A percentile compares a stretch with the other conserved stretches of the same genome.
These are phyloP conservation scores for Crotophaga sulcirostris DNA, from an alignment of 2,113 vertebrate species.

Conservation along the genomic window DNA sequence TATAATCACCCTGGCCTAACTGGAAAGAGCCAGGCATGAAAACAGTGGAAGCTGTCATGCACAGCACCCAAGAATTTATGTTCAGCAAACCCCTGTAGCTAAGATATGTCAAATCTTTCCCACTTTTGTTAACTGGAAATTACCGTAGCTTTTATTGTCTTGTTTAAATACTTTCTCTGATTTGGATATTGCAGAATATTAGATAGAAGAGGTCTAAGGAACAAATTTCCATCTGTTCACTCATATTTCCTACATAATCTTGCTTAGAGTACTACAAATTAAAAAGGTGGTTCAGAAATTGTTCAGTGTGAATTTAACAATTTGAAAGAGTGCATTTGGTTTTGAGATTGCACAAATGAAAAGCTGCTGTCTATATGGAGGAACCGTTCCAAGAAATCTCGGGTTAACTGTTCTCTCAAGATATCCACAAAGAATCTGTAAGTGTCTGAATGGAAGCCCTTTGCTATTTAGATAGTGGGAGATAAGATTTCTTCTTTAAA, in stretches of 20 bases:
- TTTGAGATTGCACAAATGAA: background rate
- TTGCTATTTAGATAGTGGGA: constrained; percentile 36
- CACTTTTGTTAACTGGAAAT: background rate
- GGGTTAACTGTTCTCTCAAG: constrained; percentile 11
- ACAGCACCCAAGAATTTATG: background rate
- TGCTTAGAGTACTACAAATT: background rate
- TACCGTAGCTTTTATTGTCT: background rate
- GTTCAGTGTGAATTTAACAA: background rate
- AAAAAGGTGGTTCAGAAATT: background rate
- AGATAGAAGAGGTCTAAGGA: background rate
- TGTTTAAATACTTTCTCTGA: background rate
- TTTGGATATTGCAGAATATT: background rate
- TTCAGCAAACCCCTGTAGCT: background rate
- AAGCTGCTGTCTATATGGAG: background rate
- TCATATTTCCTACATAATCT: background rate
- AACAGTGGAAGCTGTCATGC: background rate
- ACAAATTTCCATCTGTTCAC: background rate
- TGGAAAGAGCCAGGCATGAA: background rate
- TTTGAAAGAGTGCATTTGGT: background rate
- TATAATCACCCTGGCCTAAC: background rate
- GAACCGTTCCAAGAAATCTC: background rate
- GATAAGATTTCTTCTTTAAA: constrained; percentile 61
- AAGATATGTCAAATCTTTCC: background rate
- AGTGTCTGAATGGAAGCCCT: constrained; percentile 34
- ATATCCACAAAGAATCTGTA: constrained; percentile 38